phyloP scores from a whole-genome alignment of 2,888 invertebrate species.

The Melanotus villosus region DNA sequence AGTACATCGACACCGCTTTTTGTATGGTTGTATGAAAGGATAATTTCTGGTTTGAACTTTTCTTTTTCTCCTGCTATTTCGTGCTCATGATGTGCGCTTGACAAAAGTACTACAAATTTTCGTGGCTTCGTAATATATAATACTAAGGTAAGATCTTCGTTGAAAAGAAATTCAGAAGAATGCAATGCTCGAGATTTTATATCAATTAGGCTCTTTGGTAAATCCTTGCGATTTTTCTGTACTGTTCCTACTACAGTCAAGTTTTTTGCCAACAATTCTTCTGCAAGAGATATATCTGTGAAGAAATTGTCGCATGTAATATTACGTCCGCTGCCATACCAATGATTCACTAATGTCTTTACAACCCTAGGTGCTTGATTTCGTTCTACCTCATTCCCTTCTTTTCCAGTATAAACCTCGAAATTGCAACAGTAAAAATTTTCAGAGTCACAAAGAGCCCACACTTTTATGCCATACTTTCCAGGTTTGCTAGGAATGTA shows the following conservation, averaged over 20 bases:
- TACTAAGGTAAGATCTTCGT: neutral
- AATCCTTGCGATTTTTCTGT: neutral
- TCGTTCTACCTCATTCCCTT: neutral
- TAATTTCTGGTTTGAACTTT: conserved; percentile 1
- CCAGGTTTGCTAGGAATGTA: conserved; percentile 2
- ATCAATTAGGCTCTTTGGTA: neutral
- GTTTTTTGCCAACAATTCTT: neutral
- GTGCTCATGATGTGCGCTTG: neutral
- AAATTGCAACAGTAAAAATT: conserved; percentile 1
- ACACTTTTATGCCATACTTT: neutral
- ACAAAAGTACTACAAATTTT: neutral
- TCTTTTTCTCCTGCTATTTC: neutral
- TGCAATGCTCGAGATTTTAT: neutral
- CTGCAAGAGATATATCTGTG: neutral
- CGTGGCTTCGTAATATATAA: neutral
- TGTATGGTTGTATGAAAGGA: neutral
- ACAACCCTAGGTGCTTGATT: neutral
- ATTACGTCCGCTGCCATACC: neutral
- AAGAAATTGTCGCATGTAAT: conserved; percentile 6
- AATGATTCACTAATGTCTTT: neutral
- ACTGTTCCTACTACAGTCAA: neutral
- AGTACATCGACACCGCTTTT: neutral
- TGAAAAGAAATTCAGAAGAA: neutral
- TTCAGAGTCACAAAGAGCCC: neutral
- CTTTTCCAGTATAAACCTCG: neutral